Base-by-base conservation (phyloP, 1,140 invertebrate genomes). In the Drosophila sturtevanti region DNA sequence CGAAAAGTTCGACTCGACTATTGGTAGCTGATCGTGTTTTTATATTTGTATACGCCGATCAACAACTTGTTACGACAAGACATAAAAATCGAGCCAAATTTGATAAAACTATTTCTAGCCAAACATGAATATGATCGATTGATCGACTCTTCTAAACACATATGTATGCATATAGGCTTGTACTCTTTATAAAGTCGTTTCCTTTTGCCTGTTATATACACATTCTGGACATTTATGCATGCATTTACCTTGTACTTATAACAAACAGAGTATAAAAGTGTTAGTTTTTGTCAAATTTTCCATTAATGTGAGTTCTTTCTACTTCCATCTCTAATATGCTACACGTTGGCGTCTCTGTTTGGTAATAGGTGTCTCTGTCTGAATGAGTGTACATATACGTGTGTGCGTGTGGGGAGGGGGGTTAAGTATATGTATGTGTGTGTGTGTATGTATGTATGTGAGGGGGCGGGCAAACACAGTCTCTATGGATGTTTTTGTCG, bases 401-500 rank as follows among this genome's bases (percentile, higher is more conserved):
- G 41, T 51, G 7, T 48, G 51, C 41, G 21, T 63, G 24, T 65
- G 24, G 58, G 14, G 38, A 44, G 56, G 48, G 44, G 51, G 18
- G n/a, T n/a, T n/a, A n/a, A n/a, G n/a, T n/a, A n/a, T n/a, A n/a
- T n/a, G 41, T 51, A 7, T 48, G 51, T 48, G 21, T 63, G 24
- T 65, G 24, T 72, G 58, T 44, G 68, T 71, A 44, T 66, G 58
- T 67, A 14, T 63, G 55, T 55, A 51, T 48, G 58, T 18, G 38
- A 44, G 56, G 48, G 44, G 51, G 18, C 59, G 27, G 68, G 56
- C 38, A 24, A 54, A 35, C 37, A 52, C 82, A 82, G 75, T 86
- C 79, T 81, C 78, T 68, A 58, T 75, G 35, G 52, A 79, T 72
- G 58, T 63, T 41, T 63, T 41, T 16, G n/a, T 37, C 63, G 59